Base-by-base conservation (phyloP, 2,797 vertebrate genomes). In the Microctenopoma steveboyesi region DNA sequence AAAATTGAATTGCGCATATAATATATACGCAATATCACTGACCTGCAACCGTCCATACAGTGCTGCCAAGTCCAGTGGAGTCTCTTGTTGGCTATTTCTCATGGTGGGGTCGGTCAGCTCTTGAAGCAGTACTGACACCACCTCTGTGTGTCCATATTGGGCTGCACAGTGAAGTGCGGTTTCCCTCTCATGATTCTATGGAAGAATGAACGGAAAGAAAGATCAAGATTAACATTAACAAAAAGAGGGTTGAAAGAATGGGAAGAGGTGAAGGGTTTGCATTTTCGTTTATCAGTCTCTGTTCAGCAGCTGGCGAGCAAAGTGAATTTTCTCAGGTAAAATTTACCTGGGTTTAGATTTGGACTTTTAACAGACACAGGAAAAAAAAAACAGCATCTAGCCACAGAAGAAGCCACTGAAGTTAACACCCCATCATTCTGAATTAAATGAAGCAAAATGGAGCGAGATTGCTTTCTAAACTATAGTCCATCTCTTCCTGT, bases 61-160 rank as follows among this genome's bases (percentile, higher is more conserved):
- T 0, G 97, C 97, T 0, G 97, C 97, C 87, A 99, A 92, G 88
- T 99, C 97, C 89, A 99, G 85, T 0, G 97, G 97, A 0, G 96
- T 97, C 83, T 99, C 97, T 12, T 96, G 94, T 18, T 91, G 95
- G 87, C 95, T 97, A 92, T 99, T 99, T 64, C 97, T 95, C 93
- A 98, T 98, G 18, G 95, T 95, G 35, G 97, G 96, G 82, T 99
- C 97, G 0, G 96, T 96, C 79, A 97, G 93, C 86, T 99, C 97
- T 83, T 97, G 96, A 2, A 99, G 93, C 61, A 99, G 93, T 71
- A 96, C 95, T 2, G 95, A 94, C 16, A 96, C 97, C 59, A 98
- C 97, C 72, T 98, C 97, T 0, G 96, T 95, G 91, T 99, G 97
- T 72, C 97, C 97, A 0, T 99, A 98, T 46, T 98, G 97, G 48